These are phyloP conservation scores for Drosophila pegasa DNA, from an alignment of 2,888 invertebrate genomes.

Conservation along the genomic window DNA sequence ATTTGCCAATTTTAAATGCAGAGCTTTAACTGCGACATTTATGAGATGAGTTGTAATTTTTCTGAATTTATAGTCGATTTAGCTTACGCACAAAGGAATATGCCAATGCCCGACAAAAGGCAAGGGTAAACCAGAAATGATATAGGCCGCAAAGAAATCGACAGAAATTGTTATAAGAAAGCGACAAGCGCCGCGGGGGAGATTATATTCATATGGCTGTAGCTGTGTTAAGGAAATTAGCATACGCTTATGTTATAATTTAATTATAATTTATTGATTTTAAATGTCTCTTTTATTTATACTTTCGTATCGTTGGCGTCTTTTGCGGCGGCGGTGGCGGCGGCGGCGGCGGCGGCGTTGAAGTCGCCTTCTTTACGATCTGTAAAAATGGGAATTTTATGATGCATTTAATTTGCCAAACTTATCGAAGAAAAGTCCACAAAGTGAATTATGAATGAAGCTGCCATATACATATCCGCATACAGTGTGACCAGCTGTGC, in stretches of 20 bases:
- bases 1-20: constrained; percentile 42
- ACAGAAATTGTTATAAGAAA: constrained; percentile 57
- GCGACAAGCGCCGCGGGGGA: constrained; percentile 69
- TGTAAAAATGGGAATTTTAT: constrained; percentile 77
- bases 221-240: constrained; percentile 69
- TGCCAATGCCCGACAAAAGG: constrained; percentile 41
- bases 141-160: constrained; percentile 57
- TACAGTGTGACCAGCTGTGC: constrained; percentile 9
- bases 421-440: constrained; percentile 21
- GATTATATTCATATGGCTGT: constrained; percentile 11
- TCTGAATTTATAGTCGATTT: constrained; percentile 42
- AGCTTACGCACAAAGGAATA: constrained; percentile 51
- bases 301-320: constrained; percentile 21
- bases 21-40: constrained; percentile 55
- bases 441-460: constrained; percentile 44
- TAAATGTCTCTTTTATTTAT: constrained; percentile 60
- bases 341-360: constrained; percentile 75
- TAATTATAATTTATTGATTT: constrained; percentile 83
- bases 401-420: constrained; percentile 67
- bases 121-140: constrained; percentile 31
- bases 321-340: constrained; percentile 63
- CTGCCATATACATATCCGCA: constrained; percentile 8
- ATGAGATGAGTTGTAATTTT: constrained; percentile 58
- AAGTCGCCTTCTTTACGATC: constrained; percentile 80
- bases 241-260: constrained; percentile 82